These are phyloP conservation scores for Microchrysa polita DNA, from an alignment of 2,888 invertebrate genomes.

Conservation along the genomic window DNA sequence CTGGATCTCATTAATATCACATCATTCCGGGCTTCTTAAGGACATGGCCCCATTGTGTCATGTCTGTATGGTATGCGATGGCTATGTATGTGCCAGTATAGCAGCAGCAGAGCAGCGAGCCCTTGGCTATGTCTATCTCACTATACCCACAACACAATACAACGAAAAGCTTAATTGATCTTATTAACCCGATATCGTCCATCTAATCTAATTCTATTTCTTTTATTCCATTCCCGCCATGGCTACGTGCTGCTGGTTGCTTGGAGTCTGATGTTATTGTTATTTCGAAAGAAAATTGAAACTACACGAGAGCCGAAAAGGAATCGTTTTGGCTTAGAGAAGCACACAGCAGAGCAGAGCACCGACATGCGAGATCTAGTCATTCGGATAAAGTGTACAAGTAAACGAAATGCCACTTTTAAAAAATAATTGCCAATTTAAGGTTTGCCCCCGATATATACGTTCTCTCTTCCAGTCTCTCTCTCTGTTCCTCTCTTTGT, in stretches of 20 bases:
- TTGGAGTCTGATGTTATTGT: neutral
- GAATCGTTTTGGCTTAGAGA: neutral
- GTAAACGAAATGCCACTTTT: conserved; percentile 24
- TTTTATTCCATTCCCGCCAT: neutral
- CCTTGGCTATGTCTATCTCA: too few relatives aligned
- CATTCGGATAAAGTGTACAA: conserved; percentile 17
- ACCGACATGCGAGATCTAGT: neutral
- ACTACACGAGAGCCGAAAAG: neutral
- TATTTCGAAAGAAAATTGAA: neutral
- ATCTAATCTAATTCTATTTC: conserved; percentile 43
- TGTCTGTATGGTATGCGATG: too few relatives aligned
- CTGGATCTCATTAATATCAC: conserved; percentile 36
- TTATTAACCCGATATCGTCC: conserved; percentile 42
- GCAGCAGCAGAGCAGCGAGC: too few relatives aligned
- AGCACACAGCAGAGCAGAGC: neutral
- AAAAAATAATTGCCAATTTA: conserved; percentile 42
- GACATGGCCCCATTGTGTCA: neutral
- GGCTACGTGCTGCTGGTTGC: neutral
- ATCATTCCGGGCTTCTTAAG: neutral
- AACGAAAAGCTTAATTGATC: conserved; percentile 36
- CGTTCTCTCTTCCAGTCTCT: neutral
- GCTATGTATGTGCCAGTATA: neutral
- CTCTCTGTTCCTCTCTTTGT: neutral
- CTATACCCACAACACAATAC: conserved; percentile 35
- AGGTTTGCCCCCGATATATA: neutral